Conservation (phyloP, 2,797 vertebrate genomes). For the Sebastes matsubarae region DNA sequence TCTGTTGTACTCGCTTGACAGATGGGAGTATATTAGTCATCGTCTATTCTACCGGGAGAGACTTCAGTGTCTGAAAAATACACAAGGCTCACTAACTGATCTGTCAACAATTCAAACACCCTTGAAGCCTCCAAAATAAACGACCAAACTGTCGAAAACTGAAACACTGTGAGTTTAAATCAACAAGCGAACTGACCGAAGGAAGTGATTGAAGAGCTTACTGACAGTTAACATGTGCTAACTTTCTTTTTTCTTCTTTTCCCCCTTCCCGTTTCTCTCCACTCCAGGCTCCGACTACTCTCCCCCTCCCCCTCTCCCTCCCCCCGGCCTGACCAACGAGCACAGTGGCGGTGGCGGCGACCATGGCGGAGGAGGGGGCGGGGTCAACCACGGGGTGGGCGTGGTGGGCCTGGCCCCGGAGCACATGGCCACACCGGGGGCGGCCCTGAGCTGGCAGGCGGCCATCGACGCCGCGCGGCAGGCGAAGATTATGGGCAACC, state of each 20-base stretch:
- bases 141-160: constrained; percentile 15
- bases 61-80: constrained; percentile 29
- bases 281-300: constrained; percentile 90
- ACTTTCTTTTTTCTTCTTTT: constrained; percentile 37
- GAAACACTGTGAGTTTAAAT: not conserved
- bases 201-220: not conserved
- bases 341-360: constrained; percentile 75
- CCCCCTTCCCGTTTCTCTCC: constrained; percentile 6
- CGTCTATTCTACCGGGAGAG: constrained; percentile 19
- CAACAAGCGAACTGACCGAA: not conserved
- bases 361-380: constrained; percentile 85
- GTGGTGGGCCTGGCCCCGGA: constrained; percentile 94
- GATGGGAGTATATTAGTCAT: constrained; percentile 44
- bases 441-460: constrained; percentile 97
- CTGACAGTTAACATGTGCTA: not conserved
- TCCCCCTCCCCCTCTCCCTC: constrained; percentile 87
- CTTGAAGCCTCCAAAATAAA: constrained; percentile 34
- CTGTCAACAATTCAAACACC: constrained; percentile 31
- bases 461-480: constrained; percentile 97
- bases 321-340: constrained; percentile 85
- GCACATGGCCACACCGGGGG: constrained; percentile 94
- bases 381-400: constrained; percentile 76
- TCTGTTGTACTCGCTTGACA: constrained; percentile 44
- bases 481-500: constrained; percentile 95
- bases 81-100: constrained; percentile 28